phyloP scores from a whole-genome alignment of 2,888 invertebrate genomes.

The Pterostichus niger region DNA sequence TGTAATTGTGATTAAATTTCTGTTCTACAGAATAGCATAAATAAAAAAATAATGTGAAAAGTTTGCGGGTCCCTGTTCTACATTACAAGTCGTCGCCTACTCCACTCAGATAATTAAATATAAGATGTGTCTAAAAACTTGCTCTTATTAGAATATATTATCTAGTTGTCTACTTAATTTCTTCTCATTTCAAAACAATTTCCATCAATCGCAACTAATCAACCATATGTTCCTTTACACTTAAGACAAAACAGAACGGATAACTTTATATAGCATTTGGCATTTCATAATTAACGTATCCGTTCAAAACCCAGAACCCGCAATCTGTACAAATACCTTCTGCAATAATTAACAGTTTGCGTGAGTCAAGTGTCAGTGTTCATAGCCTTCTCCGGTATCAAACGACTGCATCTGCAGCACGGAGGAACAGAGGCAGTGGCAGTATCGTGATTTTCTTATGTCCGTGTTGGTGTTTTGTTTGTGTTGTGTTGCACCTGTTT shows the following conservation, averaged over 20 bases:
- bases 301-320: not conserved
- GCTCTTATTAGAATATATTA: too few relatives aligned
- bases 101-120: too few relatives aligned
- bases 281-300: slow-evolving; percentile 56
- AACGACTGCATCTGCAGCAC: slow-evolving; percentile 44
- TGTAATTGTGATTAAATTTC: too few relatives aligned
- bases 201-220: slow-evolving; percentile 31
- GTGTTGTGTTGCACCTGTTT: slow-evolving; percentile 53
- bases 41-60: too few relatives aligned
- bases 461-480: slow-evolving; percentile 19
- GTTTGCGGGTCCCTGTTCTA: too few relatives aligned
- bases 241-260: slow-evolving; percentile 1
- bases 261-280: slow-evolving; percentile 52
- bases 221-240: slow-evolving; percentile 35
- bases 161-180: not conserved
- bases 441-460: slow-evolving; percentile 43
- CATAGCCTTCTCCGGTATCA: slow-evolving; percentile 29
- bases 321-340: slow-evolving; percentile 35
- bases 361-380: slow-evolving; percentile 44
- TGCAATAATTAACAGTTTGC: slow-evolving; percentile 57
- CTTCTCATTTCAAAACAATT: slow-evolving; percentile 34
- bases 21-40: too few relatives aligned
- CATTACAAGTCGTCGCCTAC: too few relatives aligned
- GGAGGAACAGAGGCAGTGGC: slow-evolving; percentile 41
- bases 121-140: too few relatives aligned